Evolutionary conservation across 2,888 invertebrate genomes (phyloP).

Genomic region (Stenchaetothrips biformis): DNA sequence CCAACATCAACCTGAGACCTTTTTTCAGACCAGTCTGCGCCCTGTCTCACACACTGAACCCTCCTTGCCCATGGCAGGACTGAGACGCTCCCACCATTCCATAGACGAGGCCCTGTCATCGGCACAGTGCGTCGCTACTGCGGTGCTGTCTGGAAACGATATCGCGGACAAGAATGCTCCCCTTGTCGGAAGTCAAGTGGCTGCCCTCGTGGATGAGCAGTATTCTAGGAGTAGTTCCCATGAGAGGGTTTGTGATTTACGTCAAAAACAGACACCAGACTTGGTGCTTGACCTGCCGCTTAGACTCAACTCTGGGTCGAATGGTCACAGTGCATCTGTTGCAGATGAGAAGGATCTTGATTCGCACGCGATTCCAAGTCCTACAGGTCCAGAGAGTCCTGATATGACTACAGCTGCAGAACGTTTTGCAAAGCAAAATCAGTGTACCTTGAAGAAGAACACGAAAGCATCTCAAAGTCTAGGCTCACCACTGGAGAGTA

Average conservation of each 20-base stretch:
- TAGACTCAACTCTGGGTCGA: conserved; percentile 43
- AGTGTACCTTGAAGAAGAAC: conserved; percentile 70
- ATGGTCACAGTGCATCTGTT: conserved; percentile 41
- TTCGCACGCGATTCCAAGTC: conserved; percentile 28
- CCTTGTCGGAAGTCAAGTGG: too few relatives aligned
- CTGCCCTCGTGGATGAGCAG: too few relatives aligned
- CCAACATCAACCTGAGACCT: background rate
- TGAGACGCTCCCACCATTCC: conserved; percentile 24
- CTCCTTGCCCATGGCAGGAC: background rate
- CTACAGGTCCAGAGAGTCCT: conserved; percentile 52
- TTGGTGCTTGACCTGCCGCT: conserved; percentile 78
- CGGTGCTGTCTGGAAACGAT: background rate
- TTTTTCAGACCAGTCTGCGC: conserved; percentile 34
- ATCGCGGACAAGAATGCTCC: background rate
- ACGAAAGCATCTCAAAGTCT: conserved; percentile 44
- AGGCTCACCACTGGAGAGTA: background rate
- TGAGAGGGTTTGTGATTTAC: conserved; percentile 47
- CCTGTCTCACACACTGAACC: too few relatives aligned
- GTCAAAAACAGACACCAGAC: conserved; percentile 66
- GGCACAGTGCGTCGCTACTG: background rate
- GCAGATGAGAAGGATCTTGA: conserved; percentile 36
- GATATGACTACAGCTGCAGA: conserved; percentile 71
- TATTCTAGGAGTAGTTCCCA: conserved; percentile 36
- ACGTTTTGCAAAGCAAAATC: conserved; percentile 72
- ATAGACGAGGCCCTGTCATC: background rate